phyloP scores from a whole-genome alignment of 2,888 invertebrate species.

The Galerucella calmariensis region DNA sequence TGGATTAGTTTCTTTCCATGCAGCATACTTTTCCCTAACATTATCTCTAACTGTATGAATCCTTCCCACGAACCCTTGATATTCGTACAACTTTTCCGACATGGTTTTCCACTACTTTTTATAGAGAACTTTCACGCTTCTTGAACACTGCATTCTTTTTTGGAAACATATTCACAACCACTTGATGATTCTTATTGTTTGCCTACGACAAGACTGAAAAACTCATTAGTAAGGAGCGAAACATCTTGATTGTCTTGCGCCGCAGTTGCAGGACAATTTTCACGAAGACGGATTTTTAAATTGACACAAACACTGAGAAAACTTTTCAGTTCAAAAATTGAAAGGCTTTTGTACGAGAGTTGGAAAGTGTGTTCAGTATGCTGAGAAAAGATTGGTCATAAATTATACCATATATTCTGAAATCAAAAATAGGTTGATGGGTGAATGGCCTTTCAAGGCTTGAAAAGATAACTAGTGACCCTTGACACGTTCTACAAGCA shows the following conservation, averaged over 20 bases:
- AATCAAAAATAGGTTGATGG: too few species aligned
- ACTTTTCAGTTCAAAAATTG: neutral
- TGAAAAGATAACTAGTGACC: too few species aligned
- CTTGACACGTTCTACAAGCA: too few species aligned
- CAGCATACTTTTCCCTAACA: slow-evolving; percentile 72
- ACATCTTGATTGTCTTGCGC: slow-evolving; percentile 36
- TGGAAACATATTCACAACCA: slow-evolving; percentile 31
- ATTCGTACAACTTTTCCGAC: slow-evolving; percentile 84
- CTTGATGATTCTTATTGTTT: slow-evolving; percentile 41
- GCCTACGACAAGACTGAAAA: slow-evolving; percentile 37
- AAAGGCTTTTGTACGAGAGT: neutral
- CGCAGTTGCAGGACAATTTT: slow-evolving; percentile 21
- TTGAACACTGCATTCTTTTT: slow-evolving; percentile 21
- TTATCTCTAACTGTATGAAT: slow-evolving; percentile 76
- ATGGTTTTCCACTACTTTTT: slow-evolving; percentile 57
- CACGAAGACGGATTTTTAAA: slow-evolving; percentile 13
- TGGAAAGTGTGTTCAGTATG: too few species aligned
- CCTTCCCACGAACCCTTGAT: slow-evolving; percentile 80
- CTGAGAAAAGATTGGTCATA: too few species aligned
- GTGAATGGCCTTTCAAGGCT: too few species aligned
- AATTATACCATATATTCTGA: too few species aligned
- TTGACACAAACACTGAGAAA: slow-evolving; percentile 5
- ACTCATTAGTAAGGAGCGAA: slow-evolving; percentile 27
- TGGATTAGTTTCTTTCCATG: slow-evolving; percentile 73
- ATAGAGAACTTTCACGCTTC: slow-evolving; percentile 9